Conservation (phyloP, 2,888 invertebrate genomes). For the Andrena chrysosceles region DNA sequence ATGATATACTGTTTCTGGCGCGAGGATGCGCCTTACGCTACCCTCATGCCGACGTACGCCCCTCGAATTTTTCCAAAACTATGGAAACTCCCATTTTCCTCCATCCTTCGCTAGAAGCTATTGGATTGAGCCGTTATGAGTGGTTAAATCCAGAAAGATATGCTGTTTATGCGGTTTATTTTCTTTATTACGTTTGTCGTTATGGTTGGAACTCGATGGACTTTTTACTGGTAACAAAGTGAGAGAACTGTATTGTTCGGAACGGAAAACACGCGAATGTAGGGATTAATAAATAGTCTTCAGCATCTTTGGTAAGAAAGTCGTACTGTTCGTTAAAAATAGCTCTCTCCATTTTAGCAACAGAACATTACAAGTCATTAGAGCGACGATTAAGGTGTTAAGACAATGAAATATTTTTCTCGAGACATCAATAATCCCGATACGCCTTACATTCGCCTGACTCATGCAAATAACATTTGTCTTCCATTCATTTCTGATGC, state of each 20-base stretch:
- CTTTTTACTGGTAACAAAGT: background rate
- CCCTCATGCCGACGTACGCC: conserved; percentile 42
- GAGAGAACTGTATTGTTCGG: background rate
- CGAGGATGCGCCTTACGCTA: conserved; percentile 44
- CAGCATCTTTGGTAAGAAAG: background rate
- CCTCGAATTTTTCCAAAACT: conserved; percentile 57
- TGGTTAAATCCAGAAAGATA: background rate
- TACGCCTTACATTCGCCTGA: conserved; percentile 22
- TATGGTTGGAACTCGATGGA: too few relatives aligned
- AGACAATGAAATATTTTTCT: background rate
- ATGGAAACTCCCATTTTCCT: background rate
- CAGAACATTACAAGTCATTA: too few relatives aligned
- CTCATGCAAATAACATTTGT: conserved; percentile 48
- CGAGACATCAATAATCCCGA: conserved; percentile 4
- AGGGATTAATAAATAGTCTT: background rate
- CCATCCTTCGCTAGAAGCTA: background rate
- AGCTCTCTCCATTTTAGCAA: too few relatives aligned
- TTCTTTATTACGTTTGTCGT: too few relatives aligned
- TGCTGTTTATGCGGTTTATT: too few relatives aligned
- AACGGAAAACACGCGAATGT: background rate
- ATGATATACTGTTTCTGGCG: conserved; percentile 69
- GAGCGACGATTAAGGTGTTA: background rate
- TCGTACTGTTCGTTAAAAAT: background rate
- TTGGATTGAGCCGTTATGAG: background rate
- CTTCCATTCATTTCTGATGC: conserved; percentile 48